phyloP scores from a whole-genome alignment of 2,888 invertebrate genomes.

The Mactromeris polynyma region DNA sequence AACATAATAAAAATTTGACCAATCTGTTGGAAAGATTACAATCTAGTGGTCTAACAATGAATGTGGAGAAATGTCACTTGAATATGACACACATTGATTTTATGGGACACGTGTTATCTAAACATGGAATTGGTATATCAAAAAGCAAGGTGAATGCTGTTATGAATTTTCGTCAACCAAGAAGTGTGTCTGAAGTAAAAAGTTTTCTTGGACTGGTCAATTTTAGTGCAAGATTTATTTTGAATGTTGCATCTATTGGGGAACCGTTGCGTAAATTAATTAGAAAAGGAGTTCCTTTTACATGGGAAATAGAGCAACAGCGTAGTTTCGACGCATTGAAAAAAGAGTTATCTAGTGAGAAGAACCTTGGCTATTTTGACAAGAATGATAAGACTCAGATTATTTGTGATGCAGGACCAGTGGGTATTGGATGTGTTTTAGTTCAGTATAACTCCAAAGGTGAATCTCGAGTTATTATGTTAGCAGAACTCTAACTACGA shows the following conservation, averaged over 20 bases:
- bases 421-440: constrained; percentile 59
- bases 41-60: constrained; percentile 58
- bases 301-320: constrained; percentile 32
- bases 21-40: constrained; percentile 39
- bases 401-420: constrained; percentile 59
- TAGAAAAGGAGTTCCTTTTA: not conserved
- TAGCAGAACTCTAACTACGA: constrained; percentile 41
- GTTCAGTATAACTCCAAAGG: constrained; percentile 42
- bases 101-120: constrained; percentile 60
- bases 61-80: constrained; percentile 61
- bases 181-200: constrained; percentile 66
- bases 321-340: constrained; percentile 37
- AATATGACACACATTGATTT: constrained; percentile 53
- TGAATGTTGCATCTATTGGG: constrained; percentile 65
- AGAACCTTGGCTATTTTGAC: constrained; percentile 41
- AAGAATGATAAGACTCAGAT: constrained; percentile 37
- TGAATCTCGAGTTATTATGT: constrained; percentile 55
- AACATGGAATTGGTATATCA: constrained; percentile 13
- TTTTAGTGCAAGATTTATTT: constrained; percentile 74
- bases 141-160: not conserved
- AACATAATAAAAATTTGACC: constrained; percentile 57
- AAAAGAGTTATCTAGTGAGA: constrained; percentile 24
- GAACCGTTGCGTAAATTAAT: constrained; percentile 74
- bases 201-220: constrained; percentile 75
- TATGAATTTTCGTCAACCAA: constrained; percentile 32